Evolutionary conservation across 2,888 invertebrate genomes (phyloP).

Genomic region (Drosophila buzzatii): DNA sequence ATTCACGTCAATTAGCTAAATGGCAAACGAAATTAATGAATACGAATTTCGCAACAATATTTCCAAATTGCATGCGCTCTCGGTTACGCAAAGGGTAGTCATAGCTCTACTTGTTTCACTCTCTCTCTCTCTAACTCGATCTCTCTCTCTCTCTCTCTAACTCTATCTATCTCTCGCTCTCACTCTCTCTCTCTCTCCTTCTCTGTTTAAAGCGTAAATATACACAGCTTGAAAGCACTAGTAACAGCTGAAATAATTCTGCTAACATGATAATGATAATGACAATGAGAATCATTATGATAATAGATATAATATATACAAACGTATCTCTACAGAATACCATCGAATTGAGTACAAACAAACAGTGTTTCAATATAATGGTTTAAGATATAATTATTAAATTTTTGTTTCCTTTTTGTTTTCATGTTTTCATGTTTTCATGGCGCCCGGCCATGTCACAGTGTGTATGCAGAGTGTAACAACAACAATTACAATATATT

Average conservation of each 20-base stretch:
- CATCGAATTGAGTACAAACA: constrained; percentile 11
- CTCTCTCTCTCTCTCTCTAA: not conserved
- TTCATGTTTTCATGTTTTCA: constrained; percentile 23
- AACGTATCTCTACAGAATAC: not conserved
- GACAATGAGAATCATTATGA: not conserved
- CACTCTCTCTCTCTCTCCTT: not conserved
- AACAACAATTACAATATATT: constrained; percentile 42
- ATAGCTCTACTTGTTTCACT: not conserved
- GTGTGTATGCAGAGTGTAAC: constrained; percentile 31
- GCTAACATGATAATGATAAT: not conserved
- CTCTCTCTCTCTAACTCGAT: not conserved
- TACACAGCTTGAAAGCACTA: not conserved
- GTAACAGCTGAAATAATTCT: not conserved
- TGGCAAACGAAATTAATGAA: not conserved
- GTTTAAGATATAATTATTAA: constrained; percentile 23
- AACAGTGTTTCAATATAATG: constrained; percentile 7
- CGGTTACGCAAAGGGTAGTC: not conserved
- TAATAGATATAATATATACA: not conserved
- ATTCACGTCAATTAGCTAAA: not conserved
- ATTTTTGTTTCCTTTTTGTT: not conserved
- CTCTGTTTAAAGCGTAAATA: not conserved
- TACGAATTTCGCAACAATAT: not conserved
- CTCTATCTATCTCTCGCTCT: not conserved
- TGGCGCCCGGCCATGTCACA: constrained; percentile 62
- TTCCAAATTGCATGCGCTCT: not conserved